These are phyloP conservation scores for Tolmerus cingulatus DNA, from an alignment of 2,888 invertebrate genomes.

Conservation along the genomic window DNA sequence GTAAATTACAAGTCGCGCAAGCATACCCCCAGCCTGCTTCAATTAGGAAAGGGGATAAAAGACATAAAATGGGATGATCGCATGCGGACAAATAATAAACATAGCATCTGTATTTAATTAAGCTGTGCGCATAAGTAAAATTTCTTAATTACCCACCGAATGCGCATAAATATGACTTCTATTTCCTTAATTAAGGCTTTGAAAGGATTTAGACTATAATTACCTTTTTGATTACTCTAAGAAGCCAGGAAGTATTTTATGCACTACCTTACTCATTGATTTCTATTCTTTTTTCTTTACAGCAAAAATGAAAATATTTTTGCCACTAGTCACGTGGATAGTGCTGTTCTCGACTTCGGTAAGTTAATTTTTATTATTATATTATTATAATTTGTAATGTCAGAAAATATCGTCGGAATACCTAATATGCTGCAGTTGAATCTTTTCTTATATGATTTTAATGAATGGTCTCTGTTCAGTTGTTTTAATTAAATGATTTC, in stretches of 20 bases:
- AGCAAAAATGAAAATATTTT: constrained; percentile 93
- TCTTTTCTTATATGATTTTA: not conserved
- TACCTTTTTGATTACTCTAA: not conserved
- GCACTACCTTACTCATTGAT: not conserved
- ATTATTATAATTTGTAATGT: not conserved
- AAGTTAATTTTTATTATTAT: constrained; percentile 64
- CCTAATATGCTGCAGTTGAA: not conserved
- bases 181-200: not conserved
- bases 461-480: not conserved
- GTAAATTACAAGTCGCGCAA: not conserved
- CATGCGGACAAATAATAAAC: not conserved
- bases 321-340: constrained; percentile 92
- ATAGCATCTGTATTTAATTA: not conserved
- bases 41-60: not conserved
- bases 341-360: constrained; percentile 83
- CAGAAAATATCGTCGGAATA: not conserved
- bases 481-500: not conserved
- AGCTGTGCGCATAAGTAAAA: not conserved
- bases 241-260: not conserved
- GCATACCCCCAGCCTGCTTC: not conserved
- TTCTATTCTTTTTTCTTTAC: constrained; percentile 68
- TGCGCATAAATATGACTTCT: not conserved
- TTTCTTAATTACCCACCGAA: not conserved
- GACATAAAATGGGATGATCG: not conserved
- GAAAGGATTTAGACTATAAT: not conserved